Percentiles rank a stretch among this genome's conserved stretches.
Conservation (phyloP, 2,888 invertebrate species). For the Opisthograptis luteolata region DNA sequence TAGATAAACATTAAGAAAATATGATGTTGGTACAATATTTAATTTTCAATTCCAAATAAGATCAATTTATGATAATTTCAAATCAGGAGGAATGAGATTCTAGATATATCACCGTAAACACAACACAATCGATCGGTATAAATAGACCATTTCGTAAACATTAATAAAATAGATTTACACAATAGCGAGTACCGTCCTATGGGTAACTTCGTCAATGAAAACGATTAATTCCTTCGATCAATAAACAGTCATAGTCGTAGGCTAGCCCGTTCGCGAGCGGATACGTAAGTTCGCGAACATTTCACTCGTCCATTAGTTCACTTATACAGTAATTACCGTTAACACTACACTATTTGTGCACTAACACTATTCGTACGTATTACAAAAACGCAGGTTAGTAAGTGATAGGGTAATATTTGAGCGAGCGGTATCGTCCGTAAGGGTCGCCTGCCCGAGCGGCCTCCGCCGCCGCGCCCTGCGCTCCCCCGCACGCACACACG, state of each 20-base stretch:
- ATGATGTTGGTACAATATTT: constrained; percentile 56
- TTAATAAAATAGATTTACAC: constrained; percentile 66
- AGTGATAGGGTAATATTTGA: constrained; percentile 42
- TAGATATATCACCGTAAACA: constrained; percentile 44
- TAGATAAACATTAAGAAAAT: constrained; percentile 75
- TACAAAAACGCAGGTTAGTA: constrained; percentile 53
- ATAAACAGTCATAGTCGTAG: constrained; percentile 54
- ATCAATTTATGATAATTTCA: constrained; percentile 41
- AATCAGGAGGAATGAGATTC: constrained; percentile 55
- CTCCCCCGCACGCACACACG: too few relatives aligned
- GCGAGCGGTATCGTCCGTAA: constrained; percentile 47
- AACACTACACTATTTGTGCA: constrained; percentile 65
- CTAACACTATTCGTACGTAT: constrained; percentile 60
- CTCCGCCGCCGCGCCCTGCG: constrained; percentile 38
- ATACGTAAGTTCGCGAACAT: constrained; percentile 4
- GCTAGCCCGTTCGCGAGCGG: constrained; percentile 44
- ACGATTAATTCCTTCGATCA: constrained; percentile 58
- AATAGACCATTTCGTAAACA: constrained; percentile 47
- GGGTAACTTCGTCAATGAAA: constrained; percentile 61
- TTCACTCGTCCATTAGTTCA: constrained; percentile 27
- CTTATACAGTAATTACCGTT: constrained; percentile 42
- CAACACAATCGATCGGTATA: constrained; percentile 33
- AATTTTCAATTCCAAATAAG: constrained; percentile 73
- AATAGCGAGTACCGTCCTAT: constrained; percentile 52
- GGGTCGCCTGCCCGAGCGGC: constrained; percentile 64